phyloP scores from a whole-genome alignment of 2,888 invertebrate genomes.

The Platycheirus albimanus region DNA sequence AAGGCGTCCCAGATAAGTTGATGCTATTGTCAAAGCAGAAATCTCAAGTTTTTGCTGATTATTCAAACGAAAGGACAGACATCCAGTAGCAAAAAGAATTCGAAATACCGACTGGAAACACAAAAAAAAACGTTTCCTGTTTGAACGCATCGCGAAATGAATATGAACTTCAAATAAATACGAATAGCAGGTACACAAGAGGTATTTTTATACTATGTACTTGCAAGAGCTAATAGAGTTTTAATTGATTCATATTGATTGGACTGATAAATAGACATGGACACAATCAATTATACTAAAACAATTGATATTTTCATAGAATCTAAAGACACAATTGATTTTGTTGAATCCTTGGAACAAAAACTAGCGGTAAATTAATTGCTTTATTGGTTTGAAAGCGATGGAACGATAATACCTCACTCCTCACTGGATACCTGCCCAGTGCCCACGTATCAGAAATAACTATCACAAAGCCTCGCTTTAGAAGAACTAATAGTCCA shows the following conservation, averaged over 20 bases:
- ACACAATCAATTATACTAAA: too few species aligned
- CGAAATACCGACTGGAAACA: conserved; percentile 38
- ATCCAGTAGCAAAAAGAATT: conserved; percentile 43
- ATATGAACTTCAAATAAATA: background rate
- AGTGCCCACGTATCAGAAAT: too few species aligned
- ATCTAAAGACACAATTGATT: too few species aligned
- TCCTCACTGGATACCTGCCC: too few species aligned
- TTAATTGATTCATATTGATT: background rate
- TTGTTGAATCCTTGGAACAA: too few species aligned
- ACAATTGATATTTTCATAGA: too few species aligned
- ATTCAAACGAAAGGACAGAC: conserved; percentile 51
- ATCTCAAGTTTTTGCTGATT: conserved; percentile 19
- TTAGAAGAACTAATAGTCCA: too few species aligned
- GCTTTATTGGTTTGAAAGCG: too few species aligned
- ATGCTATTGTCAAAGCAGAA: conserved; percentile 35
- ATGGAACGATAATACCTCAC: too few species aligned
- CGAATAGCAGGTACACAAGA: background rate
- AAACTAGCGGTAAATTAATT: too few species aligned
- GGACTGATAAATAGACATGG: too few species aligned
- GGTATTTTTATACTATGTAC: background rate
- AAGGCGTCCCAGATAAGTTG: conserved; percentile 56
- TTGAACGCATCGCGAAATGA: conserved; percentile 33
- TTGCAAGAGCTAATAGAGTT: background rate
- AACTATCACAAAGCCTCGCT: too few species aligned
- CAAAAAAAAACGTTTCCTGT: conserved; percentile 40